Conservation (phyloP, 92 coral and sea anemone species). For the Meandrina meandrites region DNA sequence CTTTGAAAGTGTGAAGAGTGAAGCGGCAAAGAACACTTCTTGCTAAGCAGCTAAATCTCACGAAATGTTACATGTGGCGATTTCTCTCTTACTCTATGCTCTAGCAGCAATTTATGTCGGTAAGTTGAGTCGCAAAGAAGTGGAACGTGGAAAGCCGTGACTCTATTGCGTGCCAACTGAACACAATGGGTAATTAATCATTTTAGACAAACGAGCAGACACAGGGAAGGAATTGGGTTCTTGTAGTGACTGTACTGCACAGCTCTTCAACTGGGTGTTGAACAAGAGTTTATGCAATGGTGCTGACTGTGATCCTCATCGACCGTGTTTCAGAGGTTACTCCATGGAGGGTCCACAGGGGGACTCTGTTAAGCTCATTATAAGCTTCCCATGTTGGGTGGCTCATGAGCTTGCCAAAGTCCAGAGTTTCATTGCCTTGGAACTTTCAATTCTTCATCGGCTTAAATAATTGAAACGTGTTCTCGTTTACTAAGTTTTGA, state of each 20-base stretch:
- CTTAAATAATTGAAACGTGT: background rate
- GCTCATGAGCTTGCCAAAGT: background rate
- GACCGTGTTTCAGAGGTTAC: conserved; percentile 1
- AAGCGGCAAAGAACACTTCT: conserved; percentile 38
- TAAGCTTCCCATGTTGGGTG: conserved; percentile 1
- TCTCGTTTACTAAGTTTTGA: background rate
- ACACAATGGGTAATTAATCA: conserved; percentile 46
- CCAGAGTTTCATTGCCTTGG: background rate
- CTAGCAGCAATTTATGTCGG: conserved; percentile 10
- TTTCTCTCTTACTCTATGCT: background rate
- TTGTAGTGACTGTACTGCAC: conserved; percentile 18
- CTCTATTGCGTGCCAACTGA: conserved; percentile 7
- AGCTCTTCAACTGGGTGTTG: conserved; percentile 14
- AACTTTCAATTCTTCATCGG: background rate
- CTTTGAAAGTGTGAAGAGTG: conserved; percentile 38
- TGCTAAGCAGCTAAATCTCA: conserved; percentile 11
- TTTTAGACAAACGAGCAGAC: conserved; percentile 12
- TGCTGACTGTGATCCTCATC: background rate
- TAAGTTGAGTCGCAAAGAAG: conserved; percentile 17
- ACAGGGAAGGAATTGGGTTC: conserved; percentile 38
- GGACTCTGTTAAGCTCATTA: conserved; percentile 28
- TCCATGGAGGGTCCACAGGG: background rate
- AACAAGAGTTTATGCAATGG: conserved; percentile 3
- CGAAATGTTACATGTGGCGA: conserved; percentile 31
- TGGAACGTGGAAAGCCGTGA: conserved; percentile 7